Percentiles rank a stretch among this genome's conserved stretches.
These are phyloP conservation scores for Dendrolimus houi DNA, from an alignment of 2,888 invertebrate genomes.

Conservation along the genomic window DNA sequence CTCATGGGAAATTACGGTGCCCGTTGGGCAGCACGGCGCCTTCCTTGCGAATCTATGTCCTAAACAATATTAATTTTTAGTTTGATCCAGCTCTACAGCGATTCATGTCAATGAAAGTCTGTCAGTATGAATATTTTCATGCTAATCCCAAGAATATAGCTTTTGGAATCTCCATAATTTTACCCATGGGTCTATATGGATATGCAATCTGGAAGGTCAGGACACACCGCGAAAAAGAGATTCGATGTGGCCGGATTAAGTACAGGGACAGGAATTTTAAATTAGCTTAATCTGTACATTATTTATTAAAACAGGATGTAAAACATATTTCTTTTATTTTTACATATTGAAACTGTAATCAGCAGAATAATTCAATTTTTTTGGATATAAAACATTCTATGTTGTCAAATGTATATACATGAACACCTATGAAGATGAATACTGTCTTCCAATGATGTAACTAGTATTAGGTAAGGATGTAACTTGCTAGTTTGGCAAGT, in stretches of 20 bases:
- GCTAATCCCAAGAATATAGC: slow-evolving; percentile 71
- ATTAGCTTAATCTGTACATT: slow-evolving; percentile 19
- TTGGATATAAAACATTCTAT: no score
- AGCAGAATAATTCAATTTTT: no score
- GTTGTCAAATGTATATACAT: no score
- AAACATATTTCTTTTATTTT: no score
- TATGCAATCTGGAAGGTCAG: slow-evolving; percentile 68
- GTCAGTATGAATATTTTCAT: slow-evolving; percentile 78
- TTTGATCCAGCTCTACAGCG: slow-evolving; percentile 86
- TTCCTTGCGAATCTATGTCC: no score
- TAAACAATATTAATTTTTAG: slow-evolving; percentile 57
- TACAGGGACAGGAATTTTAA: slow-evolving; percentile 84
- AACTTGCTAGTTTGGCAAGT: no score
- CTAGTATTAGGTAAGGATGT: no score
- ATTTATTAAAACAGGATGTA: slow-evolving; percentile 1
- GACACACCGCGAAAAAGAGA: slow-evolving; percentile 62
- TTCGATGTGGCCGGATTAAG: slow-evolving; percentile 80
- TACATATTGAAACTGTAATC: no score
- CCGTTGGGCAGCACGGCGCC: no score
- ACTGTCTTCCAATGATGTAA: no score
- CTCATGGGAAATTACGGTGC: no score
- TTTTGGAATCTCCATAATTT: slow-evolving; percentile 55
- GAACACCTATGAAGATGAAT: no score
- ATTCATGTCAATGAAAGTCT: slow-evolving; percentile 80
- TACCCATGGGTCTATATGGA: slow-evolving; percentile 72